A percentile compares a stretch with the other conserved stretches of the same genome.
These are phyloP conservation scores for Callionymus lyra DNA, from an alignment of 2,113 vertebrate species.

Conservation along the genomic window DNA sequence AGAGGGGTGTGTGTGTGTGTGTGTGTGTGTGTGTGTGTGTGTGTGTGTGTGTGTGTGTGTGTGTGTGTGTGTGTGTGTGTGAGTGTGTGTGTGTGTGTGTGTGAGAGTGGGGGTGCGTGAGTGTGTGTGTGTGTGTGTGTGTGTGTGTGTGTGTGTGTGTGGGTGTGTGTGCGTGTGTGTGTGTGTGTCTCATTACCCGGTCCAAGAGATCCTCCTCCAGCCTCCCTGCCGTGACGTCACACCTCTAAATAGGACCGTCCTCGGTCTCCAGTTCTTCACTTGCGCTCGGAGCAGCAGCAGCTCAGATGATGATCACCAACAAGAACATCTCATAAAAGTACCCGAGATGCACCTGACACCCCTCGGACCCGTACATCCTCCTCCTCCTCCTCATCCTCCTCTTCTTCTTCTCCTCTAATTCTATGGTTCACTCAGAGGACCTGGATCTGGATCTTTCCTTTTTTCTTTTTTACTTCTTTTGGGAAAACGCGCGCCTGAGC, in stretches of 20 bases:
- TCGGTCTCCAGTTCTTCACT: slow-evolving; percentile 14
- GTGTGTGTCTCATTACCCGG: slow-evolving; percentile 4
- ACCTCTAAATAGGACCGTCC: slow-evolving; percentile 5
- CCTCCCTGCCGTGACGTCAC: slow-evolving; percentile 34
- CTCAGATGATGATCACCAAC: too few relatives aligned
- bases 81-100: too few relatives aligned
- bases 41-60: too few relatives aligned
- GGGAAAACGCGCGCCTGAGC: background rate
- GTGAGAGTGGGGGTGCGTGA: too few relatives aligned
- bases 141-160: too few relatives aligned
- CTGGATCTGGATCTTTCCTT: slow-evolving; percentile 10
- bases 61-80: too few relatives aligned
- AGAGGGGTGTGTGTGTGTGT: too few relatives aligned
- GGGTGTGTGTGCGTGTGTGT: too few relatives aligned
- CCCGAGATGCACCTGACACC: background rate
- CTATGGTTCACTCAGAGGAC: slow-evolving; percentile 5
- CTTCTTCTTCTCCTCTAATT: background rate
- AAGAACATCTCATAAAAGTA: slow-evolving; percentile 9
- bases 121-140: too few relatives aligned
- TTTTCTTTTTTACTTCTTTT: background rate
- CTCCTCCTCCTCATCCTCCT: too few relatives aligned
- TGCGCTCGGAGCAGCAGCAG: slow-evolving; percentile 20
- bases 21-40: too few relatives aligned
- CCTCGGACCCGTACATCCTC: slow-evolving; percentile 7
- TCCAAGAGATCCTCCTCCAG: slow-evolving; percentile 15